phyloP scores from a whole-genome alignment of 2,797 vertebrate genomes.

The Phalanger gymnotis region DNA sequence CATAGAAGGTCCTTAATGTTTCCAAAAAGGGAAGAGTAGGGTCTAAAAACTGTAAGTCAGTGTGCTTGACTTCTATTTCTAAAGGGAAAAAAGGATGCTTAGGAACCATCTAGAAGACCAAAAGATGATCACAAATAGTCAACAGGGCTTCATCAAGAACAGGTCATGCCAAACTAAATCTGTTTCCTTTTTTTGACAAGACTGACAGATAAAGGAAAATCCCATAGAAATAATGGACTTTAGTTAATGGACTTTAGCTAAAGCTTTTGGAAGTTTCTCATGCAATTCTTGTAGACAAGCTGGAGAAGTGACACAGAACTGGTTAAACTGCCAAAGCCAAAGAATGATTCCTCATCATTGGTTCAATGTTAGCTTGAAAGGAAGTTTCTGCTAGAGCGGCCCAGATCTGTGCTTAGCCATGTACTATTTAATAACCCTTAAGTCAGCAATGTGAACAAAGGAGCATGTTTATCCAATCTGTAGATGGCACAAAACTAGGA shows the following conservation, averaged over 20 bases:
- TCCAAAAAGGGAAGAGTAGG: not conserved
- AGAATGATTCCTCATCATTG: not conserved
- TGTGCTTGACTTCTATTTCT: not conserved
- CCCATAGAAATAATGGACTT: not conserved
- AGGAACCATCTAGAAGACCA: not conserved
- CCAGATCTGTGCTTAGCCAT: not conserved
- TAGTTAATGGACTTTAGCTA: not conserved
- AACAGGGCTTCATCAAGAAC: not conserved
- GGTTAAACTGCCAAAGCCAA: not conserved
- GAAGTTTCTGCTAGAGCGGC: not conserved
- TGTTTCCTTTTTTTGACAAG: not conserved
- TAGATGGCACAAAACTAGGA: not conserved
- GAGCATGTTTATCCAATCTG: not conserved
- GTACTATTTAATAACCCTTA: not conserved
- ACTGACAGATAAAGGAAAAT: not conserved
- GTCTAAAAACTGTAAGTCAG: not conserved
- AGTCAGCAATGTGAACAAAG: not conserved
- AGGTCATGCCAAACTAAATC: not conserved
- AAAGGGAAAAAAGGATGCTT: not conserved
- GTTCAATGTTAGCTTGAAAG: not conserved
- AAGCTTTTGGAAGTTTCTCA: not conserved
- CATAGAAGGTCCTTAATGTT: not conserved
- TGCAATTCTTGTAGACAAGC: not conserved
- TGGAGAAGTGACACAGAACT: not conserved
- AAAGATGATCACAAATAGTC: not conserved